Conservation (phyloP, 2,888 invertebrate genomes). For the Nezara viridula region DNA sequence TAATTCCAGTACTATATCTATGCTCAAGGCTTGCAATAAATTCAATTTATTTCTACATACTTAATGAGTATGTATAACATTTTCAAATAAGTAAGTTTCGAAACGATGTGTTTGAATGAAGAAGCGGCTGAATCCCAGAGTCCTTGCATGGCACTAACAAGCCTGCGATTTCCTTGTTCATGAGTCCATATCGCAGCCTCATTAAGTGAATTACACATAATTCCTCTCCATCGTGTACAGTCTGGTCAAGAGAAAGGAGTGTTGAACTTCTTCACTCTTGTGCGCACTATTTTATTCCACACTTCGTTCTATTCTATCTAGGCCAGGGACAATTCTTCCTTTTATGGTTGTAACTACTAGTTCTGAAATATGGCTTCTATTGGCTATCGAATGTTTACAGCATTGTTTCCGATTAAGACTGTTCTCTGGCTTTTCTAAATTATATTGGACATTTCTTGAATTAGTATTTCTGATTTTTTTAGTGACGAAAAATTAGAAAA, state of each 20-base stretch:
- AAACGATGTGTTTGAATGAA: not conserved
- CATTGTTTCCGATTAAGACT: not conserved
- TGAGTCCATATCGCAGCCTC: slow-evolving; percentile 55
- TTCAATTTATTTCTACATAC: too few relatives aligned
- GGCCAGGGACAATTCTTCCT: not conserved
- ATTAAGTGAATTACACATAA: slow-evolving; percentile 56
- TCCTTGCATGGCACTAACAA: slow-evolving; percentile 32
- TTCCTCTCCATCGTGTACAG: slow-evolving; percentile 2
- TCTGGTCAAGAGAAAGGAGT: slow-evolving; percentile 31
- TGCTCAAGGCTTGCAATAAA: too few relatives aligned
- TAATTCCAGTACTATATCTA: too few relatives aligned
- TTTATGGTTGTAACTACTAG: not conserved
- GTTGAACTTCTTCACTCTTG: not conserved
- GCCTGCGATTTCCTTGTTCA: slow-evolving; percentile 56
- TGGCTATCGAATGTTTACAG: not conserved
- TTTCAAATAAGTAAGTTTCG: not conserved
- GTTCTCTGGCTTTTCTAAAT: slow-evolving; percentile 16
- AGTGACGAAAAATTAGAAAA: too few relatives aligned
- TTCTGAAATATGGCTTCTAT: not conserved
- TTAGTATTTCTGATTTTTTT: not conserved
- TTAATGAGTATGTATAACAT: not conserved
- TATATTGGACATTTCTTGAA: slow-evolving; percentile 29
- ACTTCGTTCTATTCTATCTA: not conserved
- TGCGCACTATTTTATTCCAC: not conserved
- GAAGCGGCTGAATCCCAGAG: not conserved